Base-by-base conservation (phyloP, 2,888 invertebrate genomes). In the Mythimna vitellina region DNA sequence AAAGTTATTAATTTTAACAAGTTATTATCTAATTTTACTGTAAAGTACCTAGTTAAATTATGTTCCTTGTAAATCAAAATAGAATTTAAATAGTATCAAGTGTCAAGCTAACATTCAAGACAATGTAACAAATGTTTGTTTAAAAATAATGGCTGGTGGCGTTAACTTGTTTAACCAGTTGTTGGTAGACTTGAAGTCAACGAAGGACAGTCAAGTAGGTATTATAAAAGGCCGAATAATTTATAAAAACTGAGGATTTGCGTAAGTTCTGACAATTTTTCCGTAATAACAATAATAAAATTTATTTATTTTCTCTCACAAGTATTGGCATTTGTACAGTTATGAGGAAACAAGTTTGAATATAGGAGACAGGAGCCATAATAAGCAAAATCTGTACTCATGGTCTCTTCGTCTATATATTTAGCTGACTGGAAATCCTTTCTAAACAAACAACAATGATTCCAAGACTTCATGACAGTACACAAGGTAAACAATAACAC, bases 91-190 rank as follows among this genome's bases (percentile, higher is more conserved):
- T 42, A 62, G 58, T 49, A 32, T 38, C 51, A 62, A 22, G 53
- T 64, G 46, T 57, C 38, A 66, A 57, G 61, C 32, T 29, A 69
- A 42, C 35, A 35, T 62, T 12, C 62, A 38, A 60, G 60, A 64
- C 46, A 70, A 66, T 62, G 69, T 80, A 76, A 76, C 66, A 80
- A 74, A 81, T 91, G 88, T 91, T 91, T 91, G 88, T 87, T 87
- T 91, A 87, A 85, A 87, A 89, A 89, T 87, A 88, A 87, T 87
- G 81, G 80, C 81, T 86, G 78, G 81, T 85, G 64, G 62, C 71
- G 80, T 80, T 82, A 89, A 85, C 89, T 88, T 92, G 92, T 92
- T 89, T 91, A 87, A 91, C 90, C 92, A 92, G 91, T 91, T 90
- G 91, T 83, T 81, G 76, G 86, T 79, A 63, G 81, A 88, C 84